Conservation (phyloP, 2,113 vertebrate genomes). For the Felis catus region DNA sequence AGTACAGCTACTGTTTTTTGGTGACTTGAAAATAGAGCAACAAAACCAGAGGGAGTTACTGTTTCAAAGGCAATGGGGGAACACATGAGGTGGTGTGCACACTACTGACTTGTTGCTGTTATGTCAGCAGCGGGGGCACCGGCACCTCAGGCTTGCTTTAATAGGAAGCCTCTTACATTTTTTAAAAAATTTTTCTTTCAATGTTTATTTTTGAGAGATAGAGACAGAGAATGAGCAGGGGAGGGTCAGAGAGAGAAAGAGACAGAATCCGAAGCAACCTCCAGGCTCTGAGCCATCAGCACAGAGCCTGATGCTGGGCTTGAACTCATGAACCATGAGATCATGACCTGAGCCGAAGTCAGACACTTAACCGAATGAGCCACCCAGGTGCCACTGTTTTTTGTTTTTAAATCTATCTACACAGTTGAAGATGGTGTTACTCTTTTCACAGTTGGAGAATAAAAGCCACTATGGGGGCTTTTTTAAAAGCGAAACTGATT, state of each 20-base stretch:
- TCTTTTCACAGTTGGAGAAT: neutral
- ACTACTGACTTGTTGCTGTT: neutral
- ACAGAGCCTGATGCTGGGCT: too few relatives aligned
- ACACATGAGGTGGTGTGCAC: accelerated
- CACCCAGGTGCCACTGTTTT: neutral
- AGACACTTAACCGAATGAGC: too few relatives aligned
- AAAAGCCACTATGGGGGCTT: neutral
- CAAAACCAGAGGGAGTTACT: too few relatives aligned
- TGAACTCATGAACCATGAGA: too few relatives aligned
- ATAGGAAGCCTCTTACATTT: neutral
- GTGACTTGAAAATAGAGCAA: neutral
- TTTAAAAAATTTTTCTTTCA: too few relatives aligned
- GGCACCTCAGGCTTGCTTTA: neutral
- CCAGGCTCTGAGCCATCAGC: too few relatives aligned
- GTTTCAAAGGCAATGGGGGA: neutral
- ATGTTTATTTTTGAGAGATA: too few relatives aligned
- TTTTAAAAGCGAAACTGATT: constrained; percentile 33
- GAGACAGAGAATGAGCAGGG: too few relatives aligned
- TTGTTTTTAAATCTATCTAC: neutral
- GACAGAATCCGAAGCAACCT: too few relatives aligned
- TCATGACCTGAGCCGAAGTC: too few relatives aligned
- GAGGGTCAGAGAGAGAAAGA: too few relatives aligned
- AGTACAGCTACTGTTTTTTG: neutral
- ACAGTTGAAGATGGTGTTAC: neutral
- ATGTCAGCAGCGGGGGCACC: too few relatives aligned